A percentile compares a stretch with the other conserved stretches of the same genome.
These are phyloP conservation scores for Fabriciana adippe DNA, from an alignment of 2,888 invertebrate genomes.

Conservation along the genomic window DNA sequence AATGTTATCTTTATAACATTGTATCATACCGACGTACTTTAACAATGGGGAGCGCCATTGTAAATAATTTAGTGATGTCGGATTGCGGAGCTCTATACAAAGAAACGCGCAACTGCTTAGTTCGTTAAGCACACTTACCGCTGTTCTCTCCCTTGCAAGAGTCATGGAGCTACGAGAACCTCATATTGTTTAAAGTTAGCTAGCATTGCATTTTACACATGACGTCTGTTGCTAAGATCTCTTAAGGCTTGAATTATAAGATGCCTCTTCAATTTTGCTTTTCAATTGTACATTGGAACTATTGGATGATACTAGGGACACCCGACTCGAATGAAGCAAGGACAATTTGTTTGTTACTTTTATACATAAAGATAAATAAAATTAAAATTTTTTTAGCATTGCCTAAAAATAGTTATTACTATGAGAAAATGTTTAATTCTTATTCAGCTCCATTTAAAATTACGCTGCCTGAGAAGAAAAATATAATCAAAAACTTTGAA, in stretches of 20 bases:
- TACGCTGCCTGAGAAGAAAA: no score
- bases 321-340: no score
- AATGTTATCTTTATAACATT: no score
- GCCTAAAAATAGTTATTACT: no score
- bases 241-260: background rate
- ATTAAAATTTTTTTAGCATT: no score
- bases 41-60: conserved; percentile 5
- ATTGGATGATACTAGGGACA: no score
- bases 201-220: background rate
- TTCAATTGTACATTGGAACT: no score
- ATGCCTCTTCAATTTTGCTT: background rate
- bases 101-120: conserved; percentile 27
- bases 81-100: conserved; percentile 22
- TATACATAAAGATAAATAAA: no score
- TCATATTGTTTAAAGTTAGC: conserved; percentile 16
- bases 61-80: conserved; percentile 21
- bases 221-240: background rate
- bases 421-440: no score
- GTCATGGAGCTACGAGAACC: conserved; percentile 15
- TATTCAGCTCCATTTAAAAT: no score
- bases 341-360: no score
- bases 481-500: no score
- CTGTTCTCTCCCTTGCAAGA: conserved; percentile 16
- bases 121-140: conserved; percentile 25
- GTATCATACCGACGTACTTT: conserved; percentile 6